Evolutionary conservation across 2,113 vertebrate species (phyloP), one percentile per base, ranked within the genome.

Genomic region (Porphyrio hochstetteri): DNA sequence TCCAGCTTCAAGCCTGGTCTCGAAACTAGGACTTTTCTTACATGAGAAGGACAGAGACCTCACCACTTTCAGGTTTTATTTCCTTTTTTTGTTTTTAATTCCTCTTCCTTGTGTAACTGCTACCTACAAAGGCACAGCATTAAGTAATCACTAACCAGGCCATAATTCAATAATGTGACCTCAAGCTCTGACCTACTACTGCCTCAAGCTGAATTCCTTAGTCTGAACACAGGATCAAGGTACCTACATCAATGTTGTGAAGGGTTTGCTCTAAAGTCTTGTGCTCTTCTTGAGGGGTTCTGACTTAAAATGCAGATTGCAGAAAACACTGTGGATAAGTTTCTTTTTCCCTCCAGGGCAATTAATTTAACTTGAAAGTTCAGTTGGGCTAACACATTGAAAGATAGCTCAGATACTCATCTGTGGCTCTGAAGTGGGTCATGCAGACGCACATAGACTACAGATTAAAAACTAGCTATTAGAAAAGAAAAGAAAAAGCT

Each of bases 401-500:
- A 65, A 81, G 28, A 59, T 12, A 14, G 20, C 16, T 84, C 24
- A 64, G 42, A 44, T 80, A 35, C 23, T 69, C 24, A 50, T 42
- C 81, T 87, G 33, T 84, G 56, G 13, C 8, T 88, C 2, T 60
- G 72, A 55, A 96, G 52, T 6, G 16, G 15, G 29, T 29, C 16
- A 25, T 20, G 61, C 28, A 90, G 68, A 88, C 78, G 23, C 53
- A 68, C 57, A 69, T 0, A 16, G 18, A 44, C 27, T 74, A 8
- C 5, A 50, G 33, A 36, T 38, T 55, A 60, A 86, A 92, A 17
- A 69, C 20, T 40, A 61, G 27, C 6, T 83, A 59, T 48, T 25
- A 29, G 14, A 9, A 0, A 0, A 31, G 10, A 0, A 0, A 31
- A 44, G 13, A 15, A 21, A 11, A 16, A 44, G 7, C 25, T 35